Conservation (phyloP, 2,113 vertebrate species). For the Gymnorhina tibicen region DNA sequence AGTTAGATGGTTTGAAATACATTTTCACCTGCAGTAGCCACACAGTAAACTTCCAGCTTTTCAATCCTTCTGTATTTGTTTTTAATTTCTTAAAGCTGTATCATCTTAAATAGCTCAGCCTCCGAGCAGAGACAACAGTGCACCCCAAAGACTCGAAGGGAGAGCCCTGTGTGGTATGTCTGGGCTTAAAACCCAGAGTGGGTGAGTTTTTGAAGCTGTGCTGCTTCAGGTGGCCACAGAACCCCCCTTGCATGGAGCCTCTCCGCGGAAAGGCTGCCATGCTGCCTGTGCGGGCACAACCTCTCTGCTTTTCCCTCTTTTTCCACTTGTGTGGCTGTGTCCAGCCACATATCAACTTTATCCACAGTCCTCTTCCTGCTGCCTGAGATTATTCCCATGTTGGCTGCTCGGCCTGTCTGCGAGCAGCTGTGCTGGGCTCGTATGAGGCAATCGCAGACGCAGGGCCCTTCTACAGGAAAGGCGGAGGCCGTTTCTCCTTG, state of each 20-base stretch:
- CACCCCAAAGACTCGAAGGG: neutral
- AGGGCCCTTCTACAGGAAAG: neutral
- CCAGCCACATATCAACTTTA: neutral
- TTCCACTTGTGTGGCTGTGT: neutral
- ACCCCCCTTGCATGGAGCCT: neutral
- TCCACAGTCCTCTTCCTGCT: slow-evolving; percentile 15
- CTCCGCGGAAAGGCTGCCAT: neutral
- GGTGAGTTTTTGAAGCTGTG: neutral
- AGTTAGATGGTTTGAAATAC: neutral
- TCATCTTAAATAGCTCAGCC: neutral
- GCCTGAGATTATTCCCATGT: neutral
- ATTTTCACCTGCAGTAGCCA: neutral
- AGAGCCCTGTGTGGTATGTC: neutral
- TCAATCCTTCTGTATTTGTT: neutral
- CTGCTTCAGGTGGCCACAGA: neutral
- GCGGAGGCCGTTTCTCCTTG: neutral
- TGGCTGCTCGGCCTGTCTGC: neutral
- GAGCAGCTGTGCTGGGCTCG: neutral
- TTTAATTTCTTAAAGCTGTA: neutral
- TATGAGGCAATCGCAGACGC: neutral
- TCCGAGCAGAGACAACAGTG: neutral
- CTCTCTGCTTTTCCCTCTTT: neutral
- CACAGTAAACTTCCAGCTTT: neutral
- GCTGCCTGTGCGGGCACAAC: neutral
- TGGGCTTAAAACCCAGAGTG: neutral